These are phyloP conservation scores for Tuta absoluta DNA, from an alignment of 2,888 invertebrate species.

Conservation along the genomic window DNA sequence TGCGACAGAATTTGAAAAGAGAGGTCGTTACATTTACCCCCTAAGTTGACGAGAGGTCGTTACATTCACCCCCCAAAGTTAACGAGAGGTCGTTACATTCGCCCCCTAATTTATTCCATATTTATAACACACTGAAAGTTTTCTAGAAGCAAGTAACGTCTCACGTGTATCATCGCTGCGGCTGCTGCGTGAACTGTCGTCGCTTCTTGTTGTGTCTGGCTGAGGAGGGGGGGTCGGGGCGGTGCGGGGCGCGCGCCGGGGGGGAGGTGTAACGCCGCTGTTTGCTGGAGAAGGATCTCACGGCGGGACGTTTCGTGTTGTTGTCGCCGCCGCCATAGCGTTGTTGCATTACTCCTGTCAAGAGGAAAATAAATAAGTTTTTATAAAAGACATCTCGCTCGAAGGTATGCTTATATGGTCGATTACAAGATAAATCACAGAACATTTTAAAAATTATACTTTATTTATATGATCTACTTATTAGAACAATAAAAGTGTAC, in stretches of 20 bases:
- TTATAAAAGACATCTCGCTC: background rate
- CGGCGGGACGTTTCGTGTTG: conserved; percentile 35
- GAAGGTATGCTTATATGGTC: too few relatives aligned
- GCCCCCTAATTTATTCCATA: background rate
- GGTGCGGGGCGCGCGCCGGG: conserved; percentile 32
- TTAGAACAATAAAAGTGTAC: too few relatives aligned
- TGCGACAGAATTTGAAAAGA: too few relatives aligned
- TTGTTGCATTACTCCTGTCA: conserved; percentile 64
- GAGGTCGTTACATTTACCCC: too few relatives aligned
- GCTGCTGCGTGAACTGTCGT: conserved; percentile 52
- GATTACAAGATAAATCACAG: too few relatives aligned
- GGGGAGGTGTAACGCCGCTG: conserved; percentile 53
- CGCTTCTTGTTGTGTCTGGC: conserved; percentile 52
- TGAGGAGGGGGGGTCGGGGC: conserved; percentile 31
- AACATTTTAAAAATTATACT: too few relatives aligned
- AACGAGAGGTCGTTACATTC: background rate
- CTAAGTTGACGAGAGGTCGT: too few relatives aligned
- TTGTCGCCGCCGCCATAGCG: conserved; percentile 43
- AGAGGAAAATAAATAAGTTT: background rate
- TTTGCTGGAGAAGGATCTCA: conserved; percentile 53
- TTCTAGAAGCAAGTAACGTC: background rate
- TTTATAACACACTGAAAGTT: background rate
- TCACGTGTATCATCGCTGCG: conserved; percentile 52
- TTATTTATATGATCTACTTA: too few relatives aligned
- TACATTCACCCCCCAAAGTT: too few relatives aligned